Conservation (phyloP, 2,113 vertebrate species). For the Epinephelus moara region DNA sequence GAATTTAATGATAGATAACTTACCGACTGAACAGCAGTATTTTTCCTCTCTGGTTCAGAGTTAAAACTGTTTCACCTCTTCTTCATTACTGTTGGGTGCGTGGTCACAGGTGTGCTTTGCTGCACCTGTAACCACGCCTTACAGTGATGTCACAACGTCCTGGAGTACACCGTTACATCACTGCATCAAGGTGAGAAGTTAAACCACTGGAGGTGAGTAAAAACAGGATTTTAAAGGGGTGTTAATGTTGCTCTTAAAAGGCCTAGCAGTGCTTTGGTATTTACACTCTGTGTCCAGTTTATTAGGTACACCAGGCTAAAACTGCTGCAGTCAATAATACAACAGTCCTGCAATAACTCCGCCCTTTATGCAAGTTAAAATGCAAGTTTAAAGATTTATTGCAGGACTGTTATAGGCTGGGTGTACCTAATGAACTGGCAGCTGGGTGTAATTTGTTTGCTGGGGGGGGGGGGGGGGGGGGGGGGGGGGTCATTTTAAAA, state of each 20-base stretch:
- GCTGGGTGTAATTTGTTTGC: not conserved
- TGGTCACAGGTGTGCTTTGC: not conserved
- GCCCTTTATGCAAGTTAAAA: not conserved
- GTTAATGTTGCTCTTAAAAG: not conserved
- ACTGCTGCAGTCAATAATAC: not conserved
- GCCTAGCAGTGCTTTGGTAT: not conserved
- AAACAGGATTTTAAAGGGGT: not conserved
- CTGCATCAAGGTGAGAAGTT: slow-evolving; percentile 8
- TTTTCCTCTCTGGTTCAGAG: not conserved
- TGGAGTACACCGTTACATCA: slow-evolving; percentile 11
- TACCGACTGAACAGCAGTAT: not conserved
- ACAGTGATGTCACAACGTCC: slow-evolving; percentile 6
- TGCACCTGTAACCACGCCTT: not conserved
- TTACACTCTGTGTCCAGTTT: not conserved
- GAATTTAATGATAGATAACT: not conserved
- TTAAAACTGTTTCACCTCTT: not conserved
- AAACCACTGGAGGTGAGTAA: not conserved
- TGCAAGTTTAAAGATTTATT: not conserved
- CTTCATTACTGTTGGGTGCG: not conserved
- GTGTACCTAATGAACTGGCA: not conserved
- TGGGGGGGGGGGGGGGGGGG: not conserved
- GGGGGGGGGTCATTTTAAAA: not conserved
- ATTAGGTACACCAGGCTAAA: not conserved
- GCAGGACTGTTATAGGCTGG: not conserved
- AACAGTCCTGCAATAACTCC: not conserved